Conservation (phyloP, 2,113 vertebrate species). For the Pomatorhinus ruficollis region DNA sequence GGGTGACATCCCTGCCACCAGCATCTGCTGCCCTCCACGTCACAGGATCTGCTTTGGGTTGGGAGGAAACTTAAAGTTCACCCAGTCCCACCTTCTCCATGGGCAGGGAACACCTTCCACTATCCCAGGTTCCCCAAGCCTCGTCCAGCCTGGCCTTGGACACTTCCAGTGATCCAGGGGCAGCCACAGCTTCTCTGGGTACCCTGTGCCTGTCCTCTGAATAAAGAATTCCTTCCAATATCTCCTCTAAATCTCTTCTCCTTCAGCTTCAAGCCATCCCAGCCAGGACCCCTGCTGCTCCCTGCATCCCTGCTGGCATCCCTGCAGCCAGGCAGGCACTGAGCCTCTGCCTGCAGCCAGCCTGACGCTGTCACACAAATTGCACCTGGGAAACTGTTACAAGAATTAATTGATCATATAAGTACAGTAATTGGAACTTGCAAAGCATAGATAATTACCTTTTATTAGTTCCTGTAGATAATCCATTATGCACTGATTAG, state of each 20-base stretch:
- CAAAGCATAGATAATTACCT: conserved; percentile 69
- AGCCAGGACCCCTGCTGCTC: not conserved
- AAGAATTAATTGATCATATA: conserved; percentile 66
- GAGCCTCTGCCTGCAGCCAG: not conserved
- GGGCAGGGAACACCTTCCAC: not conserved
- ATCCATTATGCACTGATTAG: conserved; percentile 68
- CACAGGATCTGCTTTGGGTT: not conserved
- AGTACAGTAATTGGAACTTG: conserved; percentile 64
- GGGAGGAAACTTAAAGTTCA: not conserved
- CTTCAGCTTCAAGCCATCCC: not conserved
- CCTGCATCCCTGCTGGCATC: not conserved
- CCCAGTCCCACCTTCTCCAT: not conserved
- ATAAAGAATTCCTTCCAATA: not conserved
- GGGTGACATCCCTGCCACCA: not conserved
- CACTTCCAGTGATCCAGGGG: not conserved
- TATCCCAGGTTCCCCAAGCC: not conserved
- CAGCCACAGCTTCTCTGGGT: not conserved
- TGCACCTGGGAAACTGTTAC: conserved; percentile 48
- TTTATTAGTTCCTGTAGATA: conserved; percentile 71
- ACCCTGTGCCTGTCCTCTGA: not conserved
- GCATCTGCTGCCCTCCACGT: not conserved
- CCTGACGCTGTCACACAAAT: not conserved
- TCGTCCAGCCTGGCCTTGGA: rapidly evolving
- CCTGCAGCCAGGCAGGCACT: not conserved
- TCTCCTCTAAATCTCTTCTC: not conserved